Conservation (phyloP, 1,140 invertebrate genomes). For the Trissolcus basalis region DNA sequence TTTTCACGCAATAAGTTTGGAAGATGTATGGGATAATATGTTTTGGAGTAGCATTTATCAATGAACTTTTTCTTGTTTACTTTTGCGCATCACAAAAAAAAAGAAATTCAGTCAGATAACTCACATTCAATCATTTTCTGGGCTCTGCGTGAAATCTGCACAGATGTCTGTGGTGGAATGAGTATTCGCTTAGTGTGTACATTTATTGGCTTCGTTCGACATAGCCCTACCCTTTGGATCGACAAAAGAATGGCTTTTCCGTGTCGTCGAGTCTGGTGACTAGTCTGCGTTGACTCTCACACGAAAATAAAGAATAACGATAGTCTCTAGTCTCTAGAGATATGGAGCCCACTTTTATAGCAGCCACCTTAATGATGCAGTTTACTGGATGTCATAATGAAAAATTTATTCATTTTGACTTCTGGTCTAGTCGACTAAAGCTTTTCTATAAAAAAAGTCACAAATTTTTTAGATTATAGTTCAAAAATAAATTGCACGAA, state of each 20-base stretch:
- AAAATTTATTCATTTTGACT: constrained; percentile 29
- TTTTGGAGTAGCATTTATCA: neutral
- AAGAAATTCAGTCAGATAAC: constrained; percentile 7
- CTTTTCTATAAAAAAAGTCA: no score
- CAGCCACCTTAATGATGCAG: constrained; percentile 20
- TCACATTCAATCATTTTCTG: constrained; percentile 13
- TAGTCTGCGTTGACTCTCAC: constrained; percentile 43
- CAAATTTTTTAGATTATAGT: no score
- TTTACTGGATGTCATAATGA: constrained; percentile 27
- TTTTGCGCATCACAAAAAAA: neutral
- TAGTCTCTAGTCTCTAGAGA: constrained; percentile 34
- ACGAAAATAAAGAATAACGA: constrained; percentile 54
- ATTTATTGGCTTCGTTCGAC: constrained; percentile 48
- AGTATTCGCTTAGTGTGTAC: constrained; percentile 40
- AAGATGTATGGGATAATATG: no score
- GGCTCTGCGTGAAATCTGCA: constrained; percentile 27
- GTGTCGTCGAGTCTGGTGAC: constrained; percentile 65
- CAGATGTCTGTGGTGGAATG: constrained; percentile 47
- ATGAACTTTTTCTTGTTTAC: constrained; percentile 2
- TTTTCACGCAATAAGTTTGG: no score
- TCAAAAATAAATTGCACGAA: no score
- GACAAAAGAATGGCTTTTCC: constrained; percentile 72
- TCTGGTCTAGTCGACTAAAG: constrained; percentile 18
- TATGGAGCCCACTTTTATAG: constrained; percentile 19
- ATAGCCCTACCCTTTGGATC: constrained; percentile 47